Evolutionary conservation across 2,113 vertebrate genomes (phyloP).

Genomic region (Vireo altiloquus): DNA sequence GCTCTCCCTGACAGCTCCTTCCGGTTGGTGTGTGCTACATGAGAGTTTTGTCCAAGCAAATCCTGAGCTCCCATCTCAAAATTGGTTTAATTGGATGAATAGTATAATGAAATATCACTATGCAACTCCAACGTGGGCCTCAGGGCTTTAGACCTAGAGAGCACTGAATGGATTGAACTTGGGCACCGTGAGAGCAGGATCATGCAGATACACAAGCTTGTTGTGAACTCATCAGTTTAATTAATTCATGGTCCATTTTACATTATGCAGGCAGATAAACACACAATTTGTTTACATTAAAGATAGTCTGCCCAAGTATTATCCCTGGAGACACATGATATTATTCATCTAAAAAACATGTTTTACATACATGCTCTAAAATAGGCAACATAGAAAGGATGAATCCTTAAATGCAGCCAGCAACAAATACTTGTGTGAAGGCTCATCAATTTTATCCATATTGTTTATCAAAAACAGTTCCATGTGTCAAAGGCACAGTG

Average conservation of each 20-base stretch:
- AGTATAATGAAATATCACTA: background rate
- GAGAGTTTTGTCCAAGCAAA: background rate
- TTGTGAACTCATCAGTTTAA: background rate
- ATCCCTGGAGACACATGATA: background rate
- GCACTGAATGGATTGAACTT: background rate
- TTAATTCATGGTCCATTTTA: background rate
- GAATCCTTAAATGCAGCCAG: background rate
- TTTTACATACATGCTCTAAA: background rate
- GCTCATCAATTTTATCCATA: background rate
- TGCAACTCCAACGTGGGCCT: rapidly evolving
- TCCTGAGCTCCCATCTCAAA: background rate
- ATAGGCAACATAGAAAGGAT: background rate
- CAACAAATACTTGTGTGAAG: background rate
- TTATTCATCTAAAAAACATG: background rate
- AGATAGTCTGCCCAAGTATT: background rate
- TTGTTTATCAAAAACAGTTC: background rate
- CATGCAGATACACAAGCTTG: background rate
- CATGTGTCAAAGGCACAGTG: background rate
- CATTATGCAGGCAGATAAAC: background rate
- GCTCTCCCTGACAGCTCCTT: background rate
- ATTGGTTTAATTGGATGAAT: background rate
- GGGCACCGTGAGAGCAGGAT: background rate
- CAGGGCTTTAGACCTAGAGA: background rate
- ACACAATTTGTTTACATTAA: background rate
- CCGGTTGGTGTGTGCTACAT: background rate